These are phyloP conservation scores for Cheirogaleus major DNA, from an alignment of 2,797 vertebrate species.

Conservation along the genomic window DNA sequence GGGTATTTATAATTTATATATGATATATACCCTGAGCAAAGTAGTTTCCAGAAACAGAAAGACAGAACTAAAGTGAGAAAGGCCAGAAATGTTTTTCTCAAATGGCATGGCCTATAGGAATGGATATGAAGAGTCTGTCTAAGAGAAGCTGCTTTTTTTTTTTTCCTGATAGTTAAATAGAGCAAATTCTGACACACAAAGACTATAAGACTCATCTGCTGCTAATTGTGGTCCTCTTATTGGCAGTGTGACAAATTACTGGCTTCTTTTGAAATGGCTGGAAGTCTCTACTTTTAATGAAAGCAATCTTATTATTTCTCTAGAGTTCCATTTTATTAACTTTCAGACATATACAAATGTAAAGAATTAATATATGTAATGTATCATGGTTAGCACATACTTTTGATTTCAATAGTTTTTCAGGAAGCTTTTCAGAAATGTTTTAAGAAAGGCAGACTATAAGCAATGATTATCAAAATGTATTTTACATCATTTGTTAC, in stretches of 20 bases:
- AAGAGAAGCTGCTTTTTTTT: neutral
- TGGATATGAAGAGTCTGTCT: neutral
- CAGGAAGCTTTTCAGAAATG: neutral
- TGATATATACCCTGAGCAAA: neutral
- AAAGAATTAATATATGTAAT: slow-evolving; percentile 55
- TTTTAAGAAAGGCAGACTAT: neutral
- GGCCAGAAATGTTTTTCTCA: slow-evolving; percentile 56
- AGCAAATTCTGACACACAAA: neutral
- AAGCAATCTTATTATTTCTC: slow-evolving; percentile 57
- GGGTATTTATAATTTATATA: slow-evolving; percentile 26
- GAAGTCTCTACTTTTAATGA: slow-evolving; percentile 56
- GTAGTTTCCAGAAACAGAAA: neutral
- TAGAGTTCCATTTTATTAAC: slow-evolving; percentile 70
- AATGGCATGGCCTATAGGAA: neutral
- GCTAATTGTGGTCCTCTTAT: slow-evolving; percentile 62
- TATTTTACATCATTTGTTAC: neutral
- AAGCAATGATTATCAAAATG: neutral
- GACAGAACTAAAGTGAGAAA: slow-evolving; percentile 35
- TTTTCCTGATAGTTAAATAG: neutral
- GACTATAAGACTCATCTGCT: neutral
- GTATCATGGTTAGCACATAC: neutral
- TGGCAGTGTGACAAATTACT: slow-evolving; percentile 66
- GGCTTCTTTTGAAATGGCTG: slow-evolving; percentile 26
- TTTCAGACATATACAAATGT: slow-evolving; percentile 60
- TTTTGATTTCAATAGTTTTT: slow-evolving; percentile 44